Conservation (phyloP, 2,113 vertebrate genomes). For the Nibea coibor region DNA sequence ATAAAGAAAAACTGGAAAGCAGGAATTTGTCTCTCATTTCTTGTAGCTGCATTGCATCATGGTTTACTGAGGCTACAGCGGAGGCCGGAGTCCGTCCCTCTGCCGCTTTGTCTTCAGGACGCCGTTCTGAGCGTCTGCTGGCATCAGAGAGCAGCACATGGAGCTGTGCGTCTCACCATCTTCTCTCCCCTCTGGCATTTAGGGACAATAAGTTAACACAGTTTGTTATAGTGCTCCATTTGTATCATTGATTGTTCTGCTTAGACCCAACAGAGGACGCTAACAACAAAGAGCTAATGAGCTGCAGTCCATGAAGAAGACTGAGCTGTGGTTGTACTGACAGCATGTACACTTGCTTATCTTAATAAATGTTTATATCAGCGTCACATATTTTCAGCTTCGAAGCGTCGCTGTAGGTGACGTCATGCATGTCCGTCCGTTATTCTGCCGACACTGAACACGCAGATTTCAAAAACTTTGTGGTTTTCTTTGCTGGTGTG, state of each 20-base stretch:
- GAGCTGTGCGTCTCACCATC: too few species aligned
- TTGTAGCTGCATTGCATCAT: not conserved
- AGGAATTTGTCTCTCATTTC: not conserved
- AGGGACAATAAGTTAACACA: not conserved
- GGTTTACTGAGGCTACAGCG: not conserved
- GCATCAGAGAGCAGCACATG: not conserved
- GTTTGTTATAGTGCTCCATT: not conserved
- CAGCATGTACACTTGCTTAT: too few species aligned
- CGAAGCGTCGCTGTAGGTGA: too few species aligned
- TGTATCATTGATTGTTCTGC: not conserved
- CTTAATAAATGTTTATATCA: too few species aligned
- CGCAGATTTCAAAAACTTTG: not conserved
- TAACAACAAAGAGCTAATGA: not conserved
- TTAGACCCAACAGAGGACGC: not conserved
- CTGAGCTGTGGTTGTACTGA: too few species aligned
- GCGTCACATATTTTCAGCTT: too few species aligned
- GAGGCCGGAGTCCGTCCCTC: not conserved
- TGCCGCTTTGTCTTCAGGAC: not conserved
- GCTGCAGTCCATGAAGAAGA: too few species aligned
- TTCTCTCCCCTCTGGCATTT: too few species aligned
- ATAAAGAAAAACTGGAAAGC: not conserved
- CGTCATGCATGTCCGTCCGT: too few species aligned
- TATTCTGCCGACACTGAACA: not conserved
- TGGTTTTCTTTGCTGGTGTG: not conserved
- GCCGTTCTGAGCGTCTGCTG: not conserved